Evolutionary conservation across 2,888 invertebrate genomes (phyloP).

Genomic region (Acleris holmiana): DNA sequence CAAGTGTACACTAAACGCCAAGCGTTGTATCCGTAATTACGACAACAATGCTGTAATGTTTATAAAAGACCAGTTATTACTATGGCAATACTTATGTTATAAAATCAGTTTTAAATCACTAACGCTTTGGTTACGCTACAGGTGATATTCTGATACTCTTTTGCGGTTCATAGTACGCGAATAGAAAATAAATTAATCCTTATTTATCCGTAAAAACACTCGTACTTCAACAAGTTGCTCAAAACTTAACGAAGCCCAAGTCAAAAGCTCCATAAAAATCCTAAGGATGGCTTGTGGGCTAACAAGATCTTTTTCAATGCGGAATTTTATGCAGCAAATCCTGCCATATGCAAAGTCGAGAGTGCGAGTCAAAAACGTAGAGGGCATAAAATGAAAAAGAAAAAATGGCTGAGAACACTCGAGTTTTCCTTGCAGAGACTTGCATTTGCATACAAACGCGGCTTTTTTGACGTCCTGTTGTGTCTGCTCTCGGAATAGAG

Average conservation of each 20-base stretch:
- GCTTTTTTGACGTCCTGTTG: slow-evolving; percentile 49
- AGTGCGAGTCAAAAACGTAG: slow-evolving; percentile 59
- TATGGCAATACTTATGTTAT: too few relatives aligned
- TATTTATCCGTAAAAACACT: not conserved
- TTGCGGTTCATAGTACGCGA: too few relatives aligned
- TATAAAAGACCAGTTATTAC: too few relatives aligned
- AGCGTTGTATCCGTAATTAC: too few relatives aligned
- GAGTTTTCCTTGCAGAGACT: slow-evolving; percentile 47
- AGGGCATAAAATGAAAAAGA: slow-evolving; percentile 57
- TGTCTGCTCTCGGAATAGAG: slow-evolving; percentile 46
- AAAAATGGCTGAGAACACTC: slow-evolving; percentile 56
- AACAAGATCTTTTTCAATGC: slow-evolving; percentile 51
- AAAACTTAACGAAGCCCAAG: slow-evolving; percentile 17
- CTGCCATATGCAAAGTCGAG: slow-evolving; percentile 52
- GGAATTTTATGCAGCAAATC: slow-evolving; percentile 50
- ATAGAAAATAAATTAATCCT: too few relatives aligned
- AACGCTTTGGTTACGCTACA: too few relatives aligned
- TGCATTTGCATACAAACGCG: slow-evolving; percentile 52
- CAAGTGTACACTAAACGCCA: too few relatives aligned
- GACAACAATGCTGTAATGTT: too few relatives aligned
- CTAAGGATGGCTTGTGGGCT: slow-evolving; percentile 42
- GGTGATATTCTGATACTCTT: too few relatives aligned
- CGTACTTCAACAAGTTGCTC: slow-evolving; percentile 3
- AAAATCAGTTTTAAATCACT: too few relatives aligned
- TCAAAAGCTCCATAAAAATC: slow-evolving; percentile 39